Base-by-base conservation (phyloP, 2,888 invertebrate genomes). In the Pardosa pseudoannulata region DNA sequence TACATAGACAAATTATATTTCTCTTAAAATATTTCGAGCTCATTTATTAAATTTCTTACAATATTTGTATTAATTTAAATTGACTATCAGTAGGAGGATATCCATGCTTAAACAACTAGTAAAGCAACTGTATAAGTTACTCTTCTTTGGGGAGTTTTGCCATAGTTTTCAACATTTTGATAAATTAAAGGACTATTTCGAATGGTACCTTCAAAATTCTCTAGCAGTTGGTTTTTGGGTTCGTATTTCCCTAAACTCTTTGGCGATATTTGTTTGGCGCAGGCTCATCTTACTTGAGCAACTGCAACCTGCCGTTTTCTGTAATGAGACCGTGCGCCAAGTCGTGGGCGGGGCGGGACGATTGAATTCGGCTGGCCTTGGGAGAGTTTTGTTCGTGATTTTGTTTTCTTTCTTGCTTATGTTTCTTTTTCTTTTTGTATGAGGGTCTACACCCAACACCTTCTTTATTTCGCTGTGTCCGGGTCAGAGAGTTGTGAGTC, bases 351-450 rank as follows among this genome's bases (percentile, higher is more conserved):
- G 80, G 46, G 72, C 56, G 32, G 67, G 80, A 64, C 80, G 80
- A 80, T 80, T 80, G 80, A 80, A 80, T 80, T 80, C 73, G n/a
- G 32, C 19, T 74, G 74, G 74, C 81, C 80, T 80, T 80, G 67
- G 31, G 56, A 74, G 79, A 41, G 64, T 64, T 28, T 19, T 28
- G 31, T 41, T 39, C 39, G 41, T 67, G 67, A 50, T 70, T 80
- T 23, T 70, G 28, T 1, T 27, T 56, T 73, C 41, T 65, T 46
- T 46, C 46, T 16, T 16, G 9, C 16, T 7, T 16, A 16, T 46
- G 16, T 46, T 16, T 2, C 16, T 46, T 46, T 46, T 13, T 2
- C 16, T 46, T 46, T 46, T 11, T 36, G 5, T 36, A 5, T 46
- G 23, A 39, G 36, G 68, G 39, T 74, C 81, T 73, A 74, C 81